Evolutionary conservation across 2,797 vertebrate genomes (phyloP).

Genomic region (Oreochromis grahami): DNA sequence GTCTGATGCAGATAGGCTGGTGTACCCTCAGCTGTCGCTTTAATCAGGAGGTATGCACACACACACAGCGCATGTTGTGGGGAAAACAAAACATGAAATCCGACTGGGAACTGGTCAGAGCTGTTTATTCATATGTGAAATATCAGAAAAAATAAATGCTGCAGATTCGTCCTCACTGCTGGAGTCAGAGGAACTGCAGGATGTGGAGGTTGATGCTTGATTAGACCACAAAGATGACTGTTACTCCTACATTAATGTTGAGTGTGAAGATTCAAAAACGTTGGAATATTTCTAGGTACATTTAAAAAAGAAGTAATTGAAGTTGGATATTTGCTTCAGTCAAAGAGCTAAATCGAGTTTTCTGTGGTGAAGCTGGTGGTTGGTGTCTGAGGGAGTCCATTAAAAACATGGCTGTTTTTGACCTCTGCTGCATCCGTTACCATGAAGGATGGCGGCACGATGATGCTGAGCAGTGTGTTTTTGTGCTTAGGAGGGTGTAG

Average conservation of each 20-base stretch:
- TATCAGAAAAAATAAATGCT: background rate
- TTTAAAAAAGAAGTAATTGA: background rate
- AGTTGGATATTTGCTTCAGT: background rate
- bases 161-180: background rate
- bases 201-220: background rate
- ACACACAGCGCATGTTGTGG: background rate
- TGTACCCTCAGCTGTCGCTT: slow-evolving; percentile 96
- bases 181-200: background rate
- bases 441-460: background rate
- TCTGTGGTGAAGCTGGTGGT: background rate
- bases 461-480: background rate
- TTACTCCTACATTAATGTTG: background rate
- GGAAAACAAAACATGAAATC: background rate
- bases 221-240: background rate
- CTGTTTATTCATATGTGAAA: background rate
- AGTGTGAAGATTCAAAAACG: too few relatives aligned
- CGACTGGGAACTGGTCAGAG: background rate
- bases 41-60: slow-evolving; percentile 89
- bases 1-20: slow-evolving; percentile 99
- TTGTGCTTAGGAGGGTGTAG: slow-evolving; percentile 87
- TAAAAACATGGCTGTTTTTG: background rate
- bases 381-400: background rate
- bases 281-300: background rate
- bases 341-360: background rate
- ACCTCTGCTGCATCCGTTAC: background rate